Conservation (phyloP, 2,113 vertebrate species). For the Symphodus melops region DNA sequence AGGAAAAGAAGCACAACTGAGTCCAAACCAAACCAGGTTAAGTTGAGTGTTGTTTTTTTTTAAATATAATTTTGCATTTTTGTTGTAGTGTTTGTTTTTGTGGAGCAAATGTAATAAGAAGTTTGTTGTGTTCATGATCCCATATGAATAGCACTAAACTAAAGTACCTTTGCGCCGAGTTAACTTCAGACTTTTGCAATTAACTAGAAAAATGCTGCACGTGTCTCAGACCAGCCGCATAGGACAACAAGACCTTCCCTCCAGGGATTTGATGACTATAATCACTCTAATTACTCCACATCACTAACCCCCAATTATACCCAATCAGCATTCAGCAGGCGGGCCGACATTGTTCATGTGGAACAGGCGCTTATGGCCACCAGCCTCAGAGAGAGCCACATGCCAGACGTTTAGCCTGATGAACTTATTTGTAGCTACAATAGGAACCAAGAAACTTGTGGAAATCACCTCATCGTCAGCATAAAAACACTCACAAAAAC, state of each 20-base stretch:
- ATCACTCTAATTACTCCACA: conserved; percentile 51
- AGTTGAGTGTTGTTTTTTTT: not conserved
- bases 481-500: not conserved
- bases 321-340: conserved; percentile 52
- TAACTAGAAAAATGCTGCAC: not conserved
- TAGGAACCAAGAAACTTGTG: not conserved
- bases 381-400: not conserved
- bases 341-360: conserved; percentile 1
- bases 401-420: not conserved
- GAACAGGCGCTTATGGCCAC: not conserved
- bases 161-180: not conserved
- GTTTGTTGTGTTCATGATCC: not conserved
- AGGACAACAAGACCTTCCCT: conserved; percentile 2
- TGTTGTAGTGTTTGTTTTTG: not conserved
- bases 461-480: not conserved
- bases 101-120: not conserved
- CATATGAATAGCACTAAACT: not conserved
- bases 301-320: conserved; percentile 48
- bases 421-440: not conserved
- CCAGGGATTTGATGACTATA: conserved; percentile 38
- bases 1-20: not conserved
- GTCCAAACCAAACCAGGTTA: too few relatives aligned
- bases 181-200: not conserved
- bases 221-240: not conserved
- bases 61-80: not conserved